Percentiles rank a stretch among this genome's conserved stretches.
These are phyloP conservation scores for Lagenorhynchus albirostris DNA, from an alignment of 2,113 vertebrate species.

Conservation along the genomic window DNA sequence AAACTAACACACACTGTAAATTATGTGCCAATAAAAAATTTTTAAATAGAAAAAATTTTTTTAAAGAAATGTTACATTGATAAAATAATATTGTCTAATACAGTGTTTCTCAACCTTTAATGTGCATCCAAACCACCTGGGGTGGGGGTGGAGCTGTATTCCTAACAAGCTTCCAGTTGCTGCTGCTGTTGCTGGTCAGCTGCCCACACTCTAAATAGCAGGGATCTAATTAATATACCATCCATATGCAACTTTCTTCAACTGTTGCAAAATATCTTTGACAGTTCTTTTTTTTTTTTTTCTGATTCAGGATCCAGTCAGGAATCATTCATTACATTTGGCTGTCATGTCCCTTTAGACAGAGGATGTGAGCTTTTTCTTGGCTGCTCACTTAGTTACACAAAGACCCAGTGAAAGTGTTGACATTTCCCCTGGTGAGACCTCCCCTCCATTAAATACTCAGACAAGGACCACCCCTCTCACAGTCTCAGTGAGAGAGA, in stretches of 20 bases:
- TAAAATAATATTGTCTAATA: not conserved
- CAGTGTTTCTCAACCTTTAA: not conserved
- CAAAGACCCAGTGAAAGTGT: constrained; percentile 11
- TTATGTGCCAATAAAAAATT: not conserved
- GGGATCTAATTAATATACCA: not conserved
- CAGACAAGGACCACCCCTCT: not conserved
- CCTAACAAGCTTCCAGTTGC: not conserved
- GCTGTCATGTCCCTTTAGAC: not conserved
- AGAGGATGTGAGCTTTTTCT: not conserved
- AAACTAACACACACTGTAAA: not conserved
- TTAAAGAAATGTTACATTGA: not conserved
- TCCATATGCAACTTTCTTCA: not conserved
- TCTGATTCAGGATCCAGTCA: not conserved
- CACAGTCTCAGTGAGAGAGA: not conserved
- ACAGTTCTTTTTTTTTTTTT: not conserved
- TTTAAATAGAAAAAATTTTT: not conserved
- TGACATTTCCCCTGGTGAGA: not conserved
- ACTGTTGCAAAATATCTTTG: not conserved
- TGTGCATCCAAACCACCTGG: not conserved
- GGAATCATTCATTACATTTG: not conserved
- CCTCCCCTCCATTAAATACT: not conserved
- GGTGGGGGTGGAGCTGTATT: not conserved
- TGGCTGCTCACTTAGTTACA: not conserved
- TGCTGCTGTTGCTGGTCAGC: not conserved
- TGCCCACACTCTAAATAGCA: not conserved